Evolutionary conservation across 2,113 vertebrate genomes (phyloP).

Genomic region (Petrocephalus microphthalmus): DNA sequence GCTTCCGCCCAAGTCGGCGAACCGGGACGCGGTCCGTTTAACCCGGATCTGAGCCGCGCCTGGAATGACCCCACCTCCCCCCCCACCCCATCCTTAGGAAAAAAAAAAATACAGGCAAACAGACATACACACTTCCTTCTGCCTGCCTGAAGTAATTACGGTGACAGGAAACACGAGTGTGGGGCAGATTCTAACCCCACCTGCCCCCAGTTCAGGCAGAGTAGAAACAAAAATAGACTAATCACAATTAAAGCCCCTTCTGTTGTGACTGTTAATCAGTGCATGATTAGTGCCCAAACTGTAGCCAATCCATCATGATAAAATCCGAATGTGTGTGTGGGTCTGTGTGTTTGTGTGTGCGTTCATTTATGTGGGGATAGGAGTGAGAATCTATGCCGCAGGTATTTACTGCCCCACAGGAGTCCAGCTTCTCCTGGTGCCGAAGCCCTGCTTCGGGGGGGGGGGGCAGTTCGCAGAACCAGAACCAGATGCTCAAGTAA

Average conservation of each 20-base stretch:
- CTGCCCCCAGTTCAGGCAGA: not conserved
- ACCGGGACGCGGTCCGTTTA: not conserved
- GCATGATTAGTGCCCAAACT: not conserved
- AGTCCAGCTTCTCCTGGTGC: not conserved
- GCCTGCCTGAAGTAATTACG: not conserved
- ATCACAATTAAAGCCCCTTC: conserved; percentile 4
- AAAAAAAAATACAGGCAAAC: not conserved
- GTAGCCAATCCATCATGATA: not conserved
- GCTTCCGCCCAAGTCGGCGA: not conserved
- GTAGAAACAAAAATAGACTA: conserved; percentile 11
- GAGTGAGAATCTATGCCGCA: not conserved
- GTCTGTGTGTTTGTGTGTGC: not conserved
- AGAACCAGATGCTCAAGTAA: not conserved
- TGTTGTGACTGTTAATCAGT: conserved; percentile 10
- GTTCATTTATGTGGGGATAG: not conserved
- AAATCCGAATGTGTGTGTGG: not conserved
- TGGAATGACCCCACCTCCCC: not conserved
- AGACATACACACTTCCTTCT: conserved; percentile 6
- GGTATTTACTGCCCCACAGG: not conserved
- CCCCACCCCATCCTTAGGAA: no score
- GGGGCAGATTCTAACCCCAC: not conserved
- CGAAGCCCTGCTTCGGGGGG: not conserved
- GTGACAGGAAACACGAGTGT: not conserved
- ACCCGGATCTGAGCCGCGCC: not conserved
- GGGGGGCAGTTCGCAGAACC: not conserved